These are phyloP conservation scores for Isoperla grammatica DNA, from an alignment of 2,888 invertebrate genomes.

Conservation along the genomic window DNA sequence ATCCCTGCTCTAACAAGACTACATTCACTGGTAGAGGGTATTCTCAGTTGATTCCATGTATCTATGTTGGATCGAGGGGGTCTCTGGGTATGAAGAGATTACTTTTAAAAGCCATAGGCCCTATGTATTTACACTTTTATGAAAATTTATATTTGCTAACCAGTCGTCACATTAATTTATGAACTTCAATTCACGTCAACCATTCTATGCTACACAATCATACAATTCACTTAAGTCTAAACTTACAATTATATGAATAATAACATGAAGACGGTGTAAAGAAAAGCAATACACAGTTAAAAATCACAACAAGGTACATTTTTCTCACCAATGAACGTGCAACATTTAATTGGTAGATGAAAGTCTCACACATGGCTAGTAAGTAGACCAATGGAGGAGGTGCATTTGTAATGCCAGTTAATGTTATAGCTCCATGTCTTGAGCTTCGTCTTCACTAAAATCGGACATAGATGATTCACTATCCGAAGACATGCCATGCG, in stretches of 20 bases:
- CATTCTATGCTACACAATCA: not conserved
- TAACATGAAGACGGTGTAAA: not conserved
- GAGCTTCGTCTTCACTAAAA: conserved; percentile 16
- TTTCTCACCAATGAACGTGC: not conserved
- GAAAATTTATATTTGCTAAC: too few relatives aligned
- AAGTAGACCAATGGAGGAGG: too few relatives aligned
- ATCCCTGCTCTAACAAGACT: too few relatives aligned
- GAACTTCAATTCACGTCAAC: not conserved
- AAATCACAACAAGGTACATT: not conserved
- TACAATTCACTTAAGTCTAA: too few relatives aligned
- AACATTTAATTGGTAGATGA: not conserved
- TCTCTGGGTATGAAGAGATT: too few relatives aligned
- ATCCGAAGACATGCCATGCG: conserved; percentile 72
- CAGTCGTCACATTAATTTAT: too few relatives aligned
- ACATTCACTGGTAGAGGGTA: too few relatives aligned
- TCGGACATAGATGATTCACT: conserved; percentile 97
- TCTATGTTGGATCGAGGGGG: too few relatives aligned
- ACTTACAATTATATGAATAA: not conserved
- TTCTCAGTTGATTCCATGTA: too few relatives aligned
- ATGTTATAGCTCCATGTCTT: conserved; percentile 17
- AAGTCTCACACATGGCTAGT: not conserved
- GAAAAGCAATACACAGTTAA: not conserved
- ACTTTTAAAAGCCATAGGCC: too few relatives aligned
- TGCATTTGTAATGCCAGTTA: too few relatives aligned
- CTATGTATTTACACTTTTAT: too few relatives aligned